Percentiles rank a stretch among this genome's conserved stretches.
Evolutionary conservation across 2,888 invertebrate species (phyloP).

Genomic region (Zeuzera pyrina): DNA sequence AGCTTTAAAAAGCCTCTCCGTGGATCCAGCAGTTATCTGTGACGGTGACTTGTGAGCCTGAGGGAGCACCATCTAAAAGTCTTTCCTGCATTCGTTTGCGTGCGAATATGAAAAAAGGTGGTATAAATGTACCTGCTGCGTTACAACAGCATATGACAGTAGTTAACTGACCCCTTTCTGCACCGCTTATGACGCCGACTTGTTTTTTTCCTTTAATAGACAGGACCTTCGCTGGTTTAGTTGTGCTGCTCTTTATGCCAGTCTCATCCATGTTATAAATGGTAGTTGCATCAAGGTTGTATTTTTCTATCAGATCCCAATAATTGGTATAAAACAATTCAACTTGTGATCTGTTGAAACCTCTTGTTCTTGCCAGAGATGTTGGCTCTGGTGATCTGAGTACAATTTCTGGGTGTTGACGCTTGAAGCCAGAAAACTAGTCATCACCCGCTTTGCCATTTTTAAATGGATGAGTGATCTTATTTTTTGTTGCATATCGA

Average conservation of each 20-base stretch:
- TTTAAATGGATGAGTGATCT: too few species aligned
- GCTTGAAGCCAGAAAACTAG: too few species aligned
- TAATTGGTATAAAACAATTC: slow-evolving; percentile 8
- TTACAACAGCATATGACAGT: slow-evolving; percentile 16
- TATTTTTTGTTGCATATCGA: too few species aligned
- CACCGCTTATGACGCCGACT: too few species aligned
- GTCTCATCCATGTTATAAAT: slow-evolving; percentile 13
- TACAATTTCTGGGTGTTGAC: too few species aligned
- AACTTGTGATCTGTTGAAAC: too few species aligned
- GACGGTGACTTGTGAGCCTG: slow-evolving; percentile 15
- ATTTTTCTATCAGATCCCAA: slow-evolving; percentile 8
- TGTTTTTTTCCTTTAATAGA: too few species aligned
- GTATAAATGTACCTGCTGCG: slow-evolving; percentile 21
- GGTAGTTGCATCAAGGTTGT: slow-evolving; percentile 6
- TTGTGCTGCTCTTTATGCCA: slow-evolving; percentile 9
- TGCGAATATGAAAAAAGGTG: slow-evolving; percentile 25
- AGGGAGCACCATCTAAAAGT: too few species aligned
- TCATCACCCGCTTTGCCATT: too few species aligned
- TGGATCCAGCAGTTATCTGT: slow-evolving; percentile 19
- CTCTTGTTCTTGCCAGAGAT: too few species aligned
- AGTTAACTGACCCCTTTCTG: slow-evolving; percentile 17
- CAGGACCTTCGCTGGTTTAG: slow-evolving; percentile 16
- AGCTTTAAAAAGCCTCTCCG: slow-evolving; percentile 18
- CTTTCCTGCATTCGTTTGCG: slow-evolving; percentile 19
- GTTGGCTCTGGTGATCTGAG: too few species aligned